Evolutionary conservation across 2,797 vertebrate genomes (phyloP).

Genomic region (Melanotaenia boesemani): DNA sequence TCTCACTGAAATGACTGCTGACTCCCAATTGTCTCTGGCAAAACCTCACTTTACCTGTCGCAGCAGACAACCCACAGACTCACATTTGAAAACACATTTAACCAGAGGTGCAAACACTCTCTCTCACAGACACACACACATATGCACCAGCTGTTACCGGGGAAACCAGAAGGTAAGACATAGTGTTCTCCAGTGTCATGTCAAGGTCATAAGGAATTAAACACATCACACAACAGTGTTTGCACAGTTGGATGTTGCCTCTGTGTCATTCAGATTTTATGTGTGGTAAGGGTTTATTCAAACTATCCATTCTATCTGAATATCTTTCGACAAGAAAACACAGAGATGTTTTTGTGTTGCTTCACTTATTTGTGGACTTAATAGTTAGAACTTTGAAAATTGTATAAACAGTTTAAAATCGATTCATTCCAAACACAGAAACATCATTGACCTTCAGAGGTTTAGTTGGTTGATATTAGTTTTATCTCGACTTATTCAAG

Average conservation of each 20-base stretch:
- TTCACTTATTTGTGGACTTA: neutral
- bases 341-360: neutral
- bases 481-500: slow-evolving; percentile 24
- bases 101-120: slow-evolving; percentile 18
- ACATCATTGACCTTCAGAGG: neutral
- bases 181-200: slow-evolving; percentile 42
- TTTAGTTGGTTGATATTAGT: slow-evolving; percentile 1
- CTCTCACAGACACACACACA: neutral
- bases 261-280: neutral
- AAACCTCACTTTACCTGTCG: slow-evolving; percentile 63
- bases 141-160: slow-evolving; percentile 27
- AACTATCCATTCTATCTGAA: neutral
- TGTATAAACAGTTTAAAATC: neutral
- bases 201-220: slow-evolving; percentile 42
- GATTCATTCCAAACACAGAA: neutral
- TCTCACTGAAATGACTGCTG: slow-evolving; percentile 69
- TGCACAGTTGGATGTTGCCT: slow-evolving; percentile 4
- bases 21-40: slow-evolving; percentile 73
- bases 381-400: neutral
- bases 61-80: slow-evolving; percentile 47
- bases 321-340: slow-evolving; percentile 1
- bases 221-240: neutral
- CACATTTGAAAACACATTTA: slow-evolving; percentile 37
- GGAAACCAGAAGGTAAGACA: slow-evolving; percentile 41
- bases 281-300: neutral